Base-by-base conservation (phyloP, 2,888 invertebrate species). In the Amiota minor region DNA sequence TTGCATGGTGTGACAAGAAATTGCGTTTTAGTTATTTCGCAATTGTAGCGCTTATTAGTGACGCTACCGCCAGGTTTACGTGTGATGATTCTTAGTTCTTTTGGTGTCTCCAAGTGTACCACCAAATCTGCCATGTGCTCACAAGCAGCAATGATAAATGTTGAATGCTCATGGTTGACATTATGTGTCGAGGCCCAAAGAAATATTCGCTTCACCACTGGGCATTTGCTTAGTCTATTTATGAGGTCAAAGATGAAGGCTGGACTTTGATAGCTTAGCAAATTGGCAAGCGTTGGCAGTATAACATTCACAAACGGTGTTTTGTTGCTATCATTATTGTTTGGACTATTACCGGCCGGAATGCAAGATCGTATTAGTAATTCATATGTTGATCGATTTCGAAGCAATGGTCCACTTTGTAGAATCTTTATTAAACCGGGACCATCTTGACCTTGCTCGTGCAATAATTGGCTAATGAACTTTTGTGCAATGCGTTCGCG, bases 121-220 rank as follows among this genome's bases (percentile, higher is more conserved):
- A 89, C 81, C 53, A 87, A 47, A 68, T 90, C 88, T 0, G 90
- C 83, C 78, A 90, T 81, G 74, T 90, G 87, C 73, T 90, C 88
- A 62, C 87, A 86, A 12, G 86, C 89, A 2, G 88, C 84, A 2
- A 89, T 62, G 1, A 89, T 78, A 73, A 87, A 89, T 6, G 77
- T 77, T 1, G 79, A 79, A 56, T 85, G 79, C 10, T 79, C 75
- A 20, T 83, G 80, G 2, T 84, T 78, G 20, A 89, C 61, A 74
- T 88, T 80, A 4, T 82, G 77, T 0, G 81, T 81, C 0, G 89
- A 86, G 1, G 86, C 84, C 90, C 90, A 90, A 1, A 89, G 67
- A 69, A 88, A 89, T 1, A 85, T 76, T 6, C 89, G 88, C 70
- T 85, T 85, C 6, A 88, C 81, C 18, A 82, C 75, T 12, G 82